Evolutionary conservation across 2,888 invertebrate species (phyloP).

Genomic region (Eudasyphora cyanicolor): DNA sequence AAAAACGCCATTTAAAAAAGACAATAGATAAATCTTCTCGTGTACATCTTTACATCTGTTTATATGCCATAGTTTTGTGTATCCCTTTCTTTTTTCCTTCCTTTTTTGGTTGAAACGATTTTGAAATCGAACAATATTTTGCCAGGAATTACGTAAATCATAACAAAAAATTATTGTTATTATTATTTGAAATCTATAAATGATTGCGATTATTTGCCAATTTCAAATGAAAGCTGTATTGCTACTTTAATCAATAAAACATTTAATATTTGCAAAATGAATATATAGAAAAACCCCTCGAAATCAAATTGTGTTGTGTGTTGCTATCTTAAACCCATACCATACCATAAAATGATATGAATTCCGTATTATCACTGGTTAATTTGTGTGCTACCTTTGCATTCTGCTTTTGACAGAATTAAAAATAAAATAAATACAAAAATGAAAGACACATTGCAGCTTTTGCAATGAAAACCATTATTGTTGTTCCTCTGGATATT

Average conservation of each 20-base stretch:
- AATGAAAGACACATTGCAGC: background rate
- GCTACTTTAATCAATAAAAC: background rate
- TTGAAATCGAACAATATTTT: constrained; percentile 26
- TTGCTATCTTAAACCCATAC: constrained; percentile 12
- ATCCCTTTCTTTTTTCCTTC: background rate
- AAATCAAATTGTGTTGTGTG: no score
- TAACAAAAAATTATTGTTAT: constrained; percentile 13
- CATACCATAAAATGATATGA: constrained; percentile 35
- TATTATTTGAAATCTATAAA: constrained; percentile 8
- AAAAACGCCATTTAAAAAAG: constrained; percentile 20
- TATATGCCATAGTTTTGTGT: background rate
- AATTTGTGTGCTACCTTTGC: no score
- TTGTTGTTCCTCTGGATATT: background rate
- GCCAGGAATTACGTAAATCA: constrained; percentile 55
- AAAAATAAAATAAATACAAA: constrained; percentile 6
- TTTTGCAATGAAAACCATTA: background rate
- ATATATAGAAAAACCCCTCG: constrained; percentile 10
- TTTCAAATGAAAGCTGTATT: background rate
- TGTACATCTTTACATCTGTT: constrained; percentile 17
- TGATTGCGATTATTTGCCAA: constrained; percentile 8
- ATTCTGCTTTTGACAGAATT: background rate
- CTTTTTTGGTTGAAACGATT: no score
- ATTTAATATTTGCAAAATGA: background rate
- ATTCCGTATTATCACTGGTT: background rate
- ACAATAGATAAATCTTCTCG: constrained; percentile 35